Base-by-base conservation (phyloP, 2,797 vertebrate species). In the Microctenopoma lineatum region DNA sequence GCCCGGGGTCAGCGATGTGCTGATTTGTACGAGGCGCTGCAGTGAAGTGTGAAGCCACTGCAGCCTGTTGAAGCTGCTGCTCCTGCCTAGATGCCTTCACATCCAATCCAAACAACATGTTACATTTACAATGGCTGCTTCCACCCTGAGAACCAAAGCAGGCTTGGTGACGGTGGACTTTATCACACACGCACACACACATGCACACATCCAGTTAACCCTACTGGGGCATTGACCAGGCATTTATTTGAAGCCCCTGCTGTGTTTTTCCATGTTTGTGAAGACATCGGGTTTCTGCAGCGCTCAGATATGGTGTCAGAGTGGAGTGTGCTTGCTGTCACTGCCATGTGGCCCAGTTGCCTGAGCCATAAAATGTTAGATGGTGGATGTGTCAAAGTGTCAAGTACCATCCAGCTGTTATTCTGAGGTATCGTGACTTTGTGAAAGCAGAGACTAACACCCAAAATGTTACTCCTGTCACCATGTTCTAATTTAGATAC, bases 341-440 rank as follows among this genome's bases (percentile, higher is more conserved):
- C 76, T 85, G 86, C 79, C 75, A 46, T 74, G 76, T 64, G 29
- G 13, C 56, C 54, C 73, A 54, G 70, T 46, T 53, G 48, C 60
- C 34, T 6, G 58, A 54, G 60, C 54, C 39, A 4, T 25, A 42
- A 29, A 14, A 12, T 47, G 70, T 51, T 58, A 45, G 44, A 9
- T 44, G 55, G 39, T 51, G 36, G 44, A 73, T 46, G 42, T 50
- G 10, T 77, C 32, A 29, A 65, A 61, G 59, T 52, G 69, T 59
- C 41, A 14, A 12, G 38, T 36, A 62, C 50, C 71, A 34, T 46
- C 52, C 47, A 18, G 65, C 74, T 70, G 66, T 79, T 75, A 63
- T 47, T 62, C 21, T 57, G 36, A 59, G n/a, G 26, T 54, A 9
- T 59, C 34, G 12, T 68, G 69, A 83, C 50, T 72, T 69, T 75